These are phyloP conservation scores for Pelecanus crispus DNA, from an alignment of 2,113 vertebrate species.

Conservation along the genomic window DNA sequence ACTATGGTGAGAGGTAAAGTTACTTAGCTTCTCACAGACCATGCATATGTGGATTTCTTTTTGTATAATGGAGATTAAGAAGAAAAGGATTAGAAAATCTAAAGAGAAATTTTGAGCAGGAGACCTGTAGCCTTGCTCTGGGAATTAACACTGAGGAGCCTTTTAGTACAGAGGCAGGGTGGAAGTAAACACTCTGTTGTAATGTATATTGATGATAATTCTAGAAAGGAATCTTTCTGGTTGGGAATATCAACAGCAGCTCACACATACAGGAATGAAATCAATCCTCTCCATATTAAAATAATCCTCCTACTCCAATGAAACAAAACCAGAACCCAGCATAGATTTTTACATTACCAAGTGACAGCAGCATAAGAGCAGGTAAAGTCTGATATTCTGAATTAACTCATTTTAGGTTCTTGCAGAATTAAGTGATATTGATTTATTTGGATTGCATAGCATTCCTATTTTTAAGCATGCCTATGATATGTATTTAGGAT, in stretches of 20 bases:
- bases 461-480: background rate
- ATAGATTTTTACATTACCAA: background rate
- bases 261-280: slow-evolving; percentile 10
- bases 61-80: slow-evolving; percentile 21
- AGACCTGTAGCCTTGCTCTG: slow-evolving; percentile 57
- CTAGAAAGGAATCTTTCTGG: slow-evolving; percentile 49
- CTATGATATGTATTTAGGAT: background rate
- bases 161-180: slow-evolving; percentile 34
- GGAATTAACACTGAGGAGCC: slow-evolving; percentile 23
- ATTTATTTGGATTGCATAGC: background rate
- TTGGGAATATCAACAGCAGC: slow-evolving; percentile 16
- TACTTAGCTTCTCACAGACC: slow-evolving; percentile 45
- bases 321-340: background rate
- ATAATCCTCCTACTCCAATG: slow-evolving; percentile 16
- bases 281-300: slow-evolving; percentile 23
- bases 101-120: slow-evolving; percentile 40
- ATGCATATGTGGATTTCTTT: slow-evolving; percentile 44
- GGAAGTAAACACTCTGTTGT: slow-evolving; percentile 24
- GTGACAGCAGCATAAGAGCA: background rate
- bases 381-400: background rate
- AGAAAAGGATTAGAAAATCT: slow-evolving; percentile 55
- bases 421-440: background rate
- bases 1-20: slow-evolving; percentile 68
- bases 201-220: slow-evolving; percentile 44
- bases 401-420: background rate